phyloP scores from a whole-genome alignment of 1,140 invertebrate genomes.

The Meloidogyne exigua region DNA sequence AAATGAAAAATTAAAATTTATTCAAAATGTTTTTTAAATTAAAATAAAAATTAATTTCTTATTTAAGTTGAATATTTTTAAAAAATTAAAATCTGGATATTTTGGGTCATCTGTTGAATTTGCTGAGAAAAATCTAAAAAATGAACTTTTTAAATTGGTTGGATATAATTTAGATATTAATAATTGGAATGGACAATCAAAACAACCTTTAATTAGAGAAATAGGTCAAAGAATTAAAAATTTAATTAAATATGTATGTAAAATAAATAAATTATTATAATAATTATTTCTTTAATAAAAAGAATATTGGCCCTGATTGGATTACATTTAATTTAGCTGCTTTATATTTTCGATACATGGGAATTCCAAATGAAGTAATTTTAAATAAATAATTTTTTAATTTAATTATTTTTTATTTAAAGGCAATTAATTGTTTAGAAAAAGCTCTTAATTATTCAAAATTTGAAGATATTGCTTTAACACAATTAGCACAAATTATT shows the following conservation, averaged over 20 bases:
- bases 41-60: background rate
- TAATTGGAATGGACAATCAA: background rate
- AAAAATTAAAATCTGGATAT: constrained; percentile 8
- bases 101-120: background rate
- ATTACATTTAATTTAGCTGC: constrained; percentile 30
- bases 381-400: background rate
- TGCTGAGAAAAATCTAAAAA: background rate
- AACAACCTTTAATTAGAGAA: constrained; percentile 20
- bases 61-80: constrained; percentile 6
- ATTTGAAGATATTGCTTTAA: constrained; percentile 28
- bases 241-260: constrained; percentile 27
- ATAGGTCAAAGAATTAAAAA: constrained; percentile 27
- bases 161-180: constrained; percentile 9
- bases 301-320: constrained; percentile 29
- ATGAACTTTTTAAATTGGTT: constrained; percentile 17
- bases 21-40: background rate
- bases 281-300: background rate
- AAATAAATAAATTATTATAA: background rate
- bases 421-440: constrained; percentile 27
- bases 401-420: background rate
- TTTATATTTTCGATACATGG: constrained; percentile 27
- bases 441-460: constrained; percentile 8
- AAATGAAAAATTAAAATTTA: constrained; percentile 19
- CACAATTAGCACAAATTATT: constrained; percentile 30
- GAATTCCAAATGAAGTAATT: constrained; percentile 10